These are phyloP conservation scores for Myocastor coypus DNA, from an alignment of 2,113 vertebrate genomes.

Conservation along the genomic window DNA sequence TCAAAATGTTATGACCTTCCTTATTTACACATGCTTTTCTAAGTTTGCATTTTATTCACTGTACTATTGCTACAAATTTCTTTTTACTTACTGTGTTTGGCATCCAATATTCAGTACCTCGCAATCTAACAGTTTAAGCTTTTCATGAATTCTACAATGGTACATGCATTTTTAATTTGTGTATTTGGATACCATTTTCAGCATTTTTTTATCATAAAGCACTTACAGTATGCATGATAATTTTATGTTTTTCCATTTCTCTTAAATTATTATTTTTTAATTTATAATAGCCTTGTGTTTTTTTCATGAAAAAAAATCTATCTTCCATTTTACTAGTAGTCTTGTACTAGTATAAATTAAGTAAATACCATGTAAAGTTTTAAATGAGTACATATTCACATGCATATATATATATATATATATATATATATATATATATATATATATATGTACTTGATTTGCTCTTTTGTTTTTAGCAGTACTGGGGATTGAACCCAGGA, in stretches of 20 bases:
- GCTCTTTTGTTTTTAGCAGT: no score
- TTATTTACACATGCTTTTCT: not conserved
- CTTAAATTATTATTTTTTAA: not conserved
- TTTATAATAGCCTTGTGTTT: not conserved
- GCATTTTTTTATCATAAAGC: not conserved
- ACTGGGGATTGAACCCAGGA: no score
- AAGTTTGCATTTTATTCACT: not conserved
- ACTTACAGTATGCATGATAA: not conserved
- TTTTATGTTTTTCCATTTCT: not conserved
- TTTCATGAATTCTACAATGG: not conserved
- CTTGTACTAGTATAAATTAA: not conserved
- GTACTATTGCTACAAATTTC: not conserved
- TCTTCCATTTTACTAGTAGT: not conserved
- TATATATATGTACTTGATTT: not conserved
- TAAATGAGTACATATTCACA: not conserved
- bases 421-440: not conserved
- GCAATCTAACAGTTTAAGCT: not conserved
- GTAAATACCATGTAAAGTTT: not conserved
- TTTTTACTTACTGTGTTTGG: not conserved
- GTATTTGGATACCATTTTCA: not conserved
- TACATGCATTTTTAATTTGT: not conserved
- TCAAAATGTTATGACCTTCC: not conserved
- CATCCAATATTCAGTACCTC: not conserved
- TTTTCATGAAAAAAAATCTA: not conserved
- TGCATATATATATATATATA: not conserved